Evolutionary conservation across 2,113 vertebrate species (phyloP).

Genomic region (Nycticorax nycticorax): DNA sequence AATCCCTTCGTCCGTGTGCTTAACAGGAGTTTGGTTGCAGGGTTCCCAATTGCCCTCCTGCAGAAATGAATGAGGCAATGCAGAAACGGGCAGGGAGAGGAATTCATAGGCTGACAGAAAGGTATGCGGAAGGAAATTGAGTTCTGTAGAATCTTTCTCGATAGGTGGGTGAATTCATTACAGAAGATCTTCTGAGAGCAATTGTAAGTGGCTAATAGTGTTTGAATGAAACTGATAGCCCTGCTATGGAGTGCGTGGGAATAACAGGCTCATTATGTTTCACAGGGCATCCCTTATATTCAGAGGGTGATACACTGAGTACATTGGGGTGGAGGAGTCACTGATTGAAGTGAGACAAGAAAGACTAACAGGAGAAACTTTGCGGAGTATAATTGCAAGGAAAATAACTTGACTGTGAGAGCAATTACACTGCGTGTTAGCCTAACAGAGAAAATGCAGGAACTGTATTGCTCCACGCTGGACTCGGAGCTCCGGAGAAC

Average conservation of each 20-base stretch:
- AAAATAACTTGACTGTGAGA: neutral
- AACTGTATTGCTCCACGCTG: neutral
- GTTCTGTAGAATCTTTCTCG: neutral
- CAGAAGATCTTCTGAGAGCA: neutral
- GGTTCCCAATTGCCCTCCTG: neutral
- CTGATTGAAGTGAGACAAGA: neutral
- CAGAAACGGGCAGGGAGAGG: neutral
- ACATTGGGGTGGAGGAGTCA: neutral
- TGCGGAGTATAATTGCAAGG: neutral
- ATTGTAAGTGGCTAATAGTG: neutral
- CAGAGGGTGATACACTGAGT: neutral
- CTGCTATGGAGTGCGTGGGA: neutral
- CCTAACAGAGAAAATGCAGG: neutral
- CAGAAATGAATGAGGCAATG: fast-evolving
- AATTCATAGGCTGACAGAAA: neutral
- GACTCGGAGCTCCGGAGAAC: neutral
- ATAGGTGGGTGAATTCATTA: neutral
- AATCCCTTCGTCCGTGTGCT: neutral
- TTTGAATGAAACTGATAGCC: neutral
- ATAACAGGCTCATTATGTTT: neutral
- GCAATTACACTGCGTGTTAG: neutral
- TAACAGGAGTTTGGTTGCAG: neutral
- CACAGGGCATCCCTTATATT: neutral
- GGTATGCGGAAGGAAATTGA: fast-evolving
- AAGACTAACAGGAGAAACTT: neutral